phyloP scores from a whole-genome alignment of 2,113 vertebrate genomes.

The Daphoenositta chrysoptera region DNA sequence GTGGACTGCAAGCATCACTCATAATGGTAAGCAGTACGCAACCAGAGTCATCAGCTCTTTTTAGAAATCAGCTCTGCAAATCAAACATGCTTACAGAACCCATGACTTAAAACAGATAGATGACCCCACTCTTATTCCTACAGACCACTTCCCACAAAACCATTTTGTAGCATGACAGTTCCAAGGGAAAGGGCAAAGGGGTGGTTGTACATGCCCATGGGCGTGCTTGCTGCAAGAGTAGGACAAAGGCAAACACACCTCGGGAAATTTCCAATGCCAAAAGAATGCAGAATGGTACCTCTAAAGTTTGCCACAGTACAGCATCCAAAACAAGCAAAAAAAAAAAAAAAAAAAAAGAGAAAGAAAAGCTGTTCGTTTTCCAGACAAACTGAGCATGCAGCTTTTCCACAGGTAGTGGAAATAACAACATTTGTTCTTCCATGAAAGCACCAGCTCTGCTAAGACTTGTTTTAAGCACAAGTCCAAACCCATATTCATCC shows the following conservation, averaged over 20 bases:
- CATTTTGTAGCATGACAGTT: neutral
- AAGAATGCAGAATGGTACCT: neutral
- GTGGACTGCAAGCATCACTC: neutral
- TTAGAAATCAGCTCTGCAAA: neutral
- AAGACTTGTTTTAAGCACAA: neutral
- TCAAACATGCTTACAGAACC: neutral
- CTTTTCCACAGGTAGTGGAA: constrained; percentile 9
- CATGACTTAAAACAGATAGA: neutral
- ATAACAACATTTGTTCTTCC: neutral
- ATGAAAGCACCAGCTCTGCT: neutral
- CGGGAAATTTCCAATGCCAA: neutral
- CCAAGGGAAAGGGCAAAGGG: neutral
- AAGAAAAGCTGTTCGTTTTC: neutral
- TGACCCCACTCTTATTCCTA: neutral
- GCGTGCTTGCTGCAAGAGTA: rapidly evolving
- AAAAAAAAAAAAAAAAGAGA: neutral
- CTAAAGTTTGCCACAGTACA: neutral
- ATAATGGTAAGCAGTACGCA: rapidly evolving
- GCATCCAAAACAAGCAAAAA: neutral
- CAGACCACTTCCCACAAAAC: neutral
- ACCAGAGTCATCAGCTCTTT: neutral
- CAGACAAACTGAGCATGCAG: neutral
- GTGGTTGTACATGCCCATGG: too few species aligned
- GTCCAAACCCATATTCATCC: neutral
- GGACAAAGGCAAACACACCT: neutral